A percentile compares a stretch with the other conserved stretches of the same genome.
Evolutionary conservation across 2,113 vertebrate genomes (phyloP).

Genomic region (Hemibagrus wyckioides): DNA sequence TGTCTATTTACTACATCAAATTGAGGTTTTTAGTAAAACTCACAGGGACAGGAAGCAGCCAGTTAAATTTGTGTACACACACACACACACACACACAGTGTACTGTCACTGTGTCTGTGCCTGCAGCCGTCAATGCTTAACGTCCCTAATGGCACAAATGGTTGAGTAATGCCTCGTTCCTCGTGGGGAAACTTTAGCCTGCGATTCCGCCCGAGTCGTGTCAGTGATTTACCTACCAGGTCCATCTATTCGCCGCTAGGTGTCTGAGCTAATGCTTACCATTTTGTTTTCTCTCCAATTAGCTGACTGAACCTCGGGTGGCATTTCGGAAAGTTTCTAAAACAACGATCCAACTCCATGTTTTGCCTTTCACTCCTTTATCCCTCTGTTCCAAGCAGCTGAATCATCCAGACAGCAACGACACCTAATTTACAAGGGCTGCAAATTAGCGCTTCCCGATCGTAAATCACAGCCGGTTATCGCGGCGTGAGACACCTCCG

Average conservation of each 20-base stretch:
- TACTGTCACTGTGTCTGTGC: not conserved
- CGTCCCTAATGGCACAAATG: not conserved
- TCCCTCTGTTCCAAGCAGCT: not conserved
- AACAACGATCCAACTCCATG: not conserved
- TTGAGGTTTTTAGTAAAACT: not conserved
- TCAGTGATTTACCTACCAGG: not conserved
- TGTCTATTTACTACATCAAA: not conserved
- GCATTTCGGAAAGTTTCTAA: constrained; percentile 17
- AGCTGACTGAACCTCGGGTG: not conserved
- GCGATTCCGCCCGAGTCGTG: not conserved
- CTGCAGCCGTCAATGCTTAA: not conserved
- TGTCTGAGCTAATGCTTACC: not conserved
- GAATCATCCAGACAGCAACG: constrained; percentile 26
- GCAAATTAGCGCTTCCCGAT: constrained; percentile 29
- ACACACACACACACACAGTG: not conserved
- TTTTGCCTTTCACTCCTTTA: not conserved
- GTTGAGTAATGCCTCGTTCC: not conserved
- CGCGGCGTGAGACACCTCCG: constrained; percentile 30
- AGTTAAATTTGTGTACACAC: not conserved
- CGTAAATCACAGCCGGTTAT: constrained; percentile 26
- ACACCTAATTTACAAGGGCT: constrained; percentile 24
- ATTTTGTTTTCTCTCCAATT: constrained; percentile 21
- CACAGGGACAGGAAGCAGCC: not conserved
- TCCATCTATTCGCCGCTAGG: not conserved
- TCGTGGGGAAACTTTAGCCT: not conserved